Evolutionary conservation across 2,797 vertebrate species (phyloP), one percentile per base, ranked within the genome.

Genomic region (Chelon labrosus): DNA sequence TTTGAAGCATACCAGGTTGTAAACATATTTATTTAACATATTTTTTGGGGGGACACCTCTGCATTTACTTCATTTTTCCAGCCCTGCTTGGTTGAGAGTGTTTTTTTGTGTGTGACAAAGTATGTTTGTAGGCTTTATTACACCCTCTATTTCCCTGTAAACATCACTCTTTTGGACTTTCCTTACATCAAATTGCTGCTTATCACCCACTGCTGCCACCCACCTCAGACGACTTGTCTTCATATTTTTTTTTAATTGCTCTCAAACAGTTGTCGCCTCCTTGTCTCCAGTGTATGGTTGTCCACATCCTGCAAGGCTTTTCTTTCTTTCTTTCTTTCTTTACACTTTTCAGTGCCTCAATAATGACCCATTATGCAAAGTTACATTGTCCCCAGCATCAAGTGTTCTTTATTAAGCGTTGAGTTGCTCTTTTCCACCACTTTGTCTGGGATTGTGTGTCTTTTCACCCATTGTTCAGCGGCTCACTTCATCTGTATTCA

Each of bases 401-500:
- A 57, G 62, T 58, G 42, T 11, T 70, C 64, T 69, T 75, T 58
- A 66, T 60, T 58, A 59, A 39, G 16, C 35, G 44, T 56, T 5
- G 51, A 31, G 53, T 42, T 51, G 42, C 11, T 51, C 65, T 58
- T 70, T 53, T 31, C 17, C 56, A 7, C 19, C 5, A 14, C 42
- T 72, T 52, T 54, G 70, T 77, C 75, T 72, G 25, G 13, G 19
- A 44, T 47, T 70, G 38, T 75, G 49, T 50, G 35, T 37, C 66
- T 65, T 14, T 62, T 61, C 51, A 10, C 5, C 50, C 17, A 22
- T 56, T 70, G 20, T 52, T 65, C 54, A 54, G 27, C 38, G 42
- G n/a, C 62, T 66, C 16, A 56, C n/a, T 73, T 75, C 27, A 69
- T 79, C 42, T 60, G 19, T 22, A 39, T 76, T 77, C 59, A 70